Evolutionary conservation across 2,113 vertebrate genomes (phyloP), one percentile per base, ranked within the genome.

Genomic region (Coracopsis vasa): DNA sequence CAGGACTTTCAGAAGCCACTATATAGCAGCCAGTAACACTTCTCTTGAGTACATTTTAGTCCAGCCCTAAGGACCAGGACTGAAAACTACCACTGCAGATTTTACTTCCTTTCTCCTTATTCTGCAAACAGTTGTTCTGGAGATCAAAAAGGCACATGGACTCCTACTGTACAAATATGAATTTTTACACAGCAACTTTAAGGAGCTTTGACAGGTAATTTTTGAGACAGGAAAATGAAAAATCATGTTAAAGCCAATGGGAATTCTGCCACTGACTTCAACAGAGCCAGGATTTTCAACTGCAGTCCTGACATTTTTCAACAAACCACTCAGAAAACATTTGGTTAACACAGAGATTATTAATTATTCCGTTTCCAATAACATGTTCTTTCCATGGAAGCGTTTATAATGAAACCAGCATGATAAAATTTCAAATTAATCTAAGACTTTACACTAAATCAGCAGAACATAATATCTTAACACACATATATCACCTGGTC

Each of bases 351-450:
- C 0, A 70, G 23, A 50, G 8, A 84, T 92, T 81, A 94, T 89
- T 84, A 90, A 92, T 75, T 86, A 69, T 72, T 94, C 80, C 19
- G 31, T 80, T 97, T 91, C 78, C 86, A 91, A 86, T 89, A 94
- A 87, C 58, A 77, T 69, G 74, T 53, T 95, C 65, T 85, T 96
- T 95, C 56, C 77, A 87, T 77, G 77, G 50, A 94, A 92, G 35
- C 5, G 0, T 84, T 92, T 92, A 61, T 42, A 94, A 90, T 72
- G 66, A 91, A 94, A 93, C 17, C 70, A 94, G 80, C 37, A 65
- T 23, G 91, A 75, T 81, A 87, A 92, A 80, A 66, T 82, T 95
- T 87, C 73, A 92, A 87, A 87, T 93, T 91, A 95, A 72, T 92
- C 48, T 56, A 84, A 84, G 77, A 54, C 47, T 81, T 27, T 37